Percentiles rank a stretch among this genome's conserved stretches.
phyloP scores from a whole-genome alignment of 2,113 vertebrate genomes.

The Dasyprocta punctata region DNA sequence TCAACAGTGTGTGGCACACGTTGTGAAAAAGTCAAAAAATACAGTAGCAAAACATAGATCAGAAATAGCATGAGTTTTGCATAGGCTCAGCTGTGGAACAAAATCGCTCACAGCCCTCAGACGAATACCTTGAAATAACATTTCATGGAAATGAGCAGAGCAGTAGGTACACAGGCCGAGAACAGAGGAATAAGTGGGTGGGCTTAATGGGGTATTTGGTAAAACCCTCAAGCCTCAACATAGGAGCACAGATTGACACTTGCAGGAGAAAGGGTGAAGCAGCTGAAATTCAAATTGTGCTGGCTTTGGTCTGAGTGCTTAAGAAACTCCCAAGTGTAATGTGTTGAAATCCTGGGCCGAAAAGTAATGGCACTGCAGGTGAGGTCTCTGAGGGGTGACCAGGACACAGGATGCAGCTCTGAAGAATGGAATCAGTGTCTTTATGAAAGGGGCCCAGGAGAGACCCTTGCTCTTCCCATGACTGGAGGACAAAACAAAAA shows the following conservation, averaged over 20 bases:
- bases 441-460: neutral
- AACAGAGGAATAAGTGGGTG: neutral
- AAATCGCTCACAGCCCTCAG: neutral
- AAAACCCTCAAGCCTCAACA: neutral
- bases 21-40: conserved; percentile 25
- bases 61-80: conserved; percentile 10
- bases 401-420: neutral
- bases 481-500: neutral
- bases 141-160: neutral
- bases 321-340: neutral
- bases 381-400: neutral
- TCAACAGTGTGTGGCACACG: neutral
- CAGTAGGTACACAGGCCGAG: neutral
- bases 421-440: neutral
- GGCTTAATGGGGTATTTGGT: neutral
- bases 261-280: neutral
- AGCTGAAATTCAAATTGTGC: neutral
- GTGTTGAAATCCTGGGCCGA: neutral
- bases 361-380: neutral
- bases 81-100: neutral
- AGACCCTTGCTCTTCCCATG: neutral
- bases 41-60: neutral
- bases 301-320: neutral
- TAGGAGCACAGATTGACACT: neutral
- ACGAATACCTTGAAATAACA: neutral